These are phyloP conservation scores for Nomada goodeniana DNA, from an alignment of 2,888 invertebrate species.

Conservation along the genomic window DNA sequence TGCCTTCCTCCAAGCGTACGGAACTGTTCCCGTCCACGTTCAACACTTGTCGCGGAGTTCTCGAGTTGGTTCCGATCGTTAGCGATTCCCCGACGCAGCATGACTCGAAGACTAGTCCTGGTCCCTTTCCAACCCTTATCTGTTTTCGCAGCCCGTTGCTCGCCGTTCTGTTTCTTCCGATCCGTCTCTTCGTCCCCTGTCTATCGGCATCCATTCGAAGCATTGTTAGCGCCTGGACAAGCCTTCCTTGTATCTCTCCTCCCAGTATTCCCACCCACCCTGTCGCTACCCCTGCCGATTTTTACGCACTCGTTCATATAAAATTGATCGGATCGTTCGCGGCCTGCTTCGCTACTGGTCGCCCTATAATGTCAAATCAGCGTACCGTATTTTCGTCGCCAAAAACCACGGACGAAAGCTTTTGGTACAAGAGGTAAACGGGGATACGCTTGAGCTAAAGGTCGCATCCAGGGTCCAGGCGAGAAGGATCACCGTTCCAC, in stretches of 20 bases:
- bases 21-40: neutral
- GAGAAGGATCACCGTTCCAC: no score
- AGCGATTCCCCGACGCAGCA: constrained; percentile 53
- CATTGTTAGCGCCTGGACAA: constrained; percentile 58
- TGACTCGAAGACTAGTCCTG: neutral
- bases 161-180: constrained; percentile 36
- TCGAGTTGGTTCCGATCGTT: constrained; percentile 36
- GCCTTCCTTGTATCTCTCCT: constrained; percentile 45
- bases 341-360: no score
- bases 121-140: constrained; percentile 36
- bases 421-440: no score
- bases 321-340: no score
- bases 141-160: neutral
- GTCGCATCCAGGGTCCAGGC: no score
- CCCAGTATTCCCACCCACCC: constrained; percentile 37
- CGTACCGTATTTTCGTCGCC: neutral
- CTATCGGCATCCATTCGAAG: constrained; percentile 50
- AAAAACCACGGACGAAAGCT: neutral
- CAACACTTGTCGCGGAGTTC: neutral
- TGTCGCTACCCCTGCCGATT: constrained; percentile 44
- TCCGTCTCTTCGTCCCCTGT: constrained; percentile 9
- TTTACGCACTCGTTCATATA: constrained; percentile 36
- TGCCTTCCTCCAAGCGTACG: no score
- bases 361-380: neutral
- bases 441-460: neutral